Base-by-base conservation (phyloP, 2,797 vertebrate genomes). In the Gorsachius magnificus region DNA sequence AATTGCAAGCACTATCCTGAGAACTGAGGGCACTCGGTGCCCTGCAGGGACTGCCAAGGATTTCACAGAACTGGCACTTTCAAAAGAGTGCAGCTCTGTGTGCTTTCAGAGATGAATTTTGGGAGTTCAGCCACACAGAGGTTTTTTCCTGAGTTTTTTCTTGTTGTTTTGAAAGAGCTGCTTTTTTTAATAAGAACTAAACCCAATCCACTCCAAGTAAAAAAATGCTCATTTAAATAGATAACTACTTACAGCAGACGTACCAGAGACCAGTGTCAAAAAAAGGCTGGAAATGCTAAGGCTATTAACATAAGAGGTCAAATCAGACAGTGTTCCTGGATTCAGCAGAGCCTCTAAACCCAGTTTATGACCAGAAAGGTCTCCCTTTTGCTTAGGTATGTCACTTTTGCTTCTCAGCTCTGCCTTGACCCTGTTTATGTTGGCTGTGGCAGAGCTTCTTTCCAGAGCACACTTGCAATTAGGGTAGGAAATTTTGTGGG, bases 41-140 rank as follows among this genome's bases (percentile, higher is more conserved):
- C 83, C 86, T 86, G 51, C 68, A 83, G 74, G 79, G 85, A n/a
- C 79, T 96, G 88, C 88, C 94, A 94, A 91, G 76, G 90, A 74
- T 96, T 93, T 95, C 87, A 85, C 78, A 88, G 84, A 87, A 90
- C 70, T 72, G 91, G 79, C 69, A 36, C 76, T 94, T 77, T 70
- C 38, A 66, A 79, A 95, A 94, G 90, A 92, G 75, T 85, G 68
- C 69, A 89, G 76, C 82, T 83, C 76, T 94, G 68, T 96, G 95
- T 69, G 89, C 74, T 95, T 95, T 93, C 87, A 93, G 91, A 88
- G 94, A 96, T 90, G 85, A 92, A 93, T 96, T 94, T 96, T 71
- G 85, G 91, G 90, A 95, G 87, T 88, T 53, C 53, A 82, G 93
- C 96, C 95, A 95, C 84, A 83, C 76, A 74, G 83, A 90, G 92